A percentile compares a stretch with the other conserved stretches of the same genome.
These are phyloP conservation scores for Noctua pronuba DNA, from an alignment of 2,888 invertebrate genomes.

Conservation along the genomic window DNA sequence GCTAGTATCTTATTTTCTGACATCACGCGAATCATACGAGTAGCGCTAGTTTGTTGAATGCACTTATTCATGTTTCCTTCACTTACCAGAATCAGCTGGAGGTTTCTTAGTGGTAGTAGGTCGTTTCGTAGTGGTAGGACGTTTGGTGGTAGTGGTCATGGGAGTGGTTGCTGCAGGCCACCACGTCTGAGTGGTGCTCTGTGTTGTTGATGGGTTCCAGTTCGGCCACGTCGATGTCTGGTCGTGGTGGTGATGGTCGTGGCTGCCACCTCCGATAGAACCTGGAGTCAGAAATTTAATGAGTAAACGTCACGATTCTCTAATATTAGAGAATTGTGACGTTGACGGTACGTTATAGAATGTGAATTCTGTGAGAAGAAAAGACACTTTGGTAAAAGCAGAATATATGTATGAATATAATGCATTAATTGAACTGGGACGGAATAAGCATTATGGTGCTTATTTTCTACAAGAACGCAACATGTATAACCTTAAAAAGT, in stretches of 20 bases:
- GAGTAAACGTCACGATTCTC: not conserved
- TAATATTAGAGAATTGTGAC: not conserved
- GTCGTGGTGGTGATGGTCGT: conserved; percentile 78
- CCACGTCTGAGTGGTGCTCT: conserved; percentile 63
- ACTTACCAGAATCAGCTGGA: conserved; percentile 67
- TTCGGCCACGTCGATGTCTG: conserved; percentile 85
- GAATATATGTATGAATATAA: not conserved
- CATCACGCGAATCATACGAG: not conserved
- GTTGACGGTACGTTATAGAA: not conserved
- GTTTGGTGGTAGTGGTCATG: conserved; percentile 74
- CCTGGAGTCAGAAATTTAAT: conserved; percentile 59
- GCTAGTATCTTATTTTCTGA: not conserved
- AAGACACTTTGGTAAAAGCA: not conserved
- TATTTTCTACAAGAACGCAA: not conserved
- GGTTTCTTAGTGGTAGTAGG: conserved; percentile 68
- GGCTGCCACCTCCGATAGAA: conserved; percentile 75
- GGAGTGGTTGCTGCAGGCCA: conserved; percentile 78
- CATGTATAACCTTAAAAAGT: not conserved
- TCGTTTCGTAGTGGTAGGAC: conserved; percentile 62
- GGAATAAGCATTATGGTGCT: not conserved
- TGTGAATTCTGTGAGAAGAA: not conserved
- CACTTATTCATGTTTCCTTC: not conserved
- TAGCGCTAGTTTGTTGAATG: not conserved
- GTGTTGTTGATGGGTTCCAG: conserved; percentile 76
- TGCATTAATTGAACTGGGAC: not conserved